These are phyloP conservation scores for Pyxicephalus adspersus DNA, from an alignment of 2,113 vertebrate species.

Conservation along the genomic window DNA sequence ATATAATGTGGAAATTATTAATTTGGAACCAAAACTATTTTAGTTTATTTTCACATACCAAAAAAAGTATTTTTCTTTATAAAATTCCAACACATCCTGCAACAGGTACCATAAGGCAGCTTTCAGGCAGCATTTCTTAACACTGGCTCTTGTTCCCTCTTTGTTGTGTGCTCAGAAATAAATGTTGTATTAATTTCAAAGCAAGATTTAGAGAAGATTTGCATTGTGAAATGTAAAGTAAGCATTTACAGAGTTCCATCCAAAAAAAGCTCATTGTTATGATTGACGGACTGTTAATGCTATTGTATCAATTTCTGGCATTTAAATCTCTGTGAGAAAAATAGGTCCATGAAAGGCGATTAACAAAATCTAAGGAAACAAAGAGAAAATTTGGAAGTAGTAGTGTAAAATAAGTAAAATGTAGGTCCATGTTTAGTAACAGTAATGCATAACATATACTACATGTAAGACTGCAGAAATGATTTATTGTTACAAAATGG, in stretches of 20 bases:
- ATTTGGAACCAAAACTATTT: no score
- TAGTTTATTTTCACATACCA: no score
- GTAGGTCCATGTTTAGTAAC: neutral
- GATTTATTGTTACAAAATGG: conserved; percentile 39
- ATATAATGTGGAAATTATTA: no score
- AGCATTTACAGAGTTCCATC: neutral
- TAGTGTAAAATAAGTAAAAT: conserved; percentile 16
- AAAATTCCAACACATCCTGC: neutral
- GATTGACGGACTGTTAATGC: conserved; percentile 9
- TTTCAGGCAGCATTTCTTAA: neutral
- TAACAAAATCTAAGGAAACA: neutral
- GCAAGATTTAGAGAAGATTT: neutral
- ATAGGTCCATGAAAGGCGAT: conserved; percentile 1
- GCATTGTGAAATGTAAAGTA: neutral
- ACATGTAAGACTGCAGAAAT: conserved; percentile 11
- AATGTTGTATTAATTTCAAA: neutral
- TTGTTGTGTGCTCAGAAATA: neutral
- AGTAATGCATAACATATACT: conserved; percentile 25
- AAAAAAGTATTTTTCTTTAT: neutral
- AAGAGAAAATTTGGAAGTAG: conserved; percentile 7
- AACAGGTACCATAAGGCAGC: neutral
- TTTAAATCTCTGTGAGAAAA: conserved; percentile 7
- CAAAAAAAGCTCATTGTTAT: conserved; percentile 18
- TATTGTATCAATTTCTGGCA: conserved; percentile 12
- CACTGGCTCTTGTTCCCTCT: neutral